Evolutionary conservation across 2,113 vertebrate genomes (phyloP).

Genomic region (Pterocles orientalis): DNA sequence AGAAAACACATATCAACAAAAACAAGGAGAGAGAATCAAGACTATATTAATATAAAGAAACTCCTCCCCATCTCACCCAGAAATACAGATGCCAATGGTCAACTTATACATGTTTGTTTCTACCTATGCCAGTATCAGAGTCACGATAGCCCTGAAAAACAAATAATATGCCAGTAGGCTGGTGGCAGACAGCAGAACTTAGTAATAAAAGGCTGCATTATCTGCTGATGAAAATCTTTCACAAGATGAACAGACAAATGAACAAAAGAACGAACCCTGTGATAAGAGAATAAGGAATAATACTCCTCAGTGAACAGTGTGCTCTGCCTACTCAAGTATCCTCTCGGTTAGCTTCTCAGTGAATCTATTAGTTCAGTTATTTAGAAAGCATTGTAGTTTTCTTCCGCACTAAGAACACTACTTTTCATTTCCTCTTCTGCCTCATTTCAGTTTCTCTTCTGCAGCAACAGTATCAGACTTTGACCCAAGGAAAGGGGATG

Average conservation of each 20-base stretch:
- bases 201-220: background rate
- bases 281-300: background rate
- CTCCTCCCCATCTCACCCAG: background rate
- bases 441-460: background rate
- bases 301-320: background rate
- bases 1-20: background rate
- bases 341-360: background rate
- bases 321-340: background rate
- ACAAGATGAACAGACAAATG: background rate
- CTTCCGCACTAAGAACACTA: background rate
- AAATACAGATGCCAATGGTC: background rate
- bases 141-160: background rate
- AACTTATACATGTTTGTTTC: background rate
- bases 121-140: background rate
- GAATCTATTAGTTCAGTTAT: background rate
- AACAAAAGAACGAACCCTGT: background rate
- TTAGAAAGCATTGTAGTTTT: background rate
- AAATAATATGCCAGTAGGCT: background rate
- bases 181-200: background rate
- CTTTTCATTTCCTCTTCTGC: background rate
- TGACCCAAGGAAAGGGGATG: background rate
- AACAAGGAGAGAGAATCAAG: background rate
- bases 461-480: background rate
- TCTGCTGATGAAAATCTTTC: background rate
- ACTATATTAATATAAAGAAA: background rate